Evolutionary conservation across 2,888 invertebrate species (phyloP), one percentile per base, ranked within the genome.

Genomic region (Graphium colonna): DNA sequence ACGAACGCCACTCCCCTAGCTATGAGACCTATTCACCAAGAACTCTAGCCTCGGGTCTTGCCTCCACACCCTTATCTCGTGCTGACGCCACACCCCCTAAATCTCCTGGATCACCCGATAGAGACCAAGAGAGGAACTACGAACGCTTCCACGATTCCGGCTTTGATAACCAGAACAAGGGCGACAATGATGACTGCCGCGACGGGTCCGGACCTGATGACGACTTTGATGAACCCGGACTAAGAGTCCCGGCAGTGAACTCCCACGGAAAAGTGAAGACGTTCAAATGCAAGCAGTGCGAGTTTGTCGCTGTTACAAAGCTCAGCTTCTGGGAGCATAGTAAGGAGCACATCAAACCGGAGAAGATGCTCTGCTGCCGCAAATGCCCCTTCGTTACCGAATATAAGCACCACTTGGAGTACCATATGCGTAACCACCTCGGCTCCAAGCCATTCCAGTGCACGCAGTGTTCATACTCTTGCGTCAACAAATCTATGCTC

Each of bases 401-500:
- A 77, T 97, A 97, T 90, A 99, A 99, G 73, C 99, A 99, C 76
- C 99, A 99, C 67, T 86, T 99, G 56, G 98, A 99, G 76, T 99
- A 99, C 71, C 99, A 98, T 77, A 92, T 98, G 76, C 92, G 97
- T 40, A 98, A 98, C 77, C 99, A 99, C 81, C 92, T 94, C 67
- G 97, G 98, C 36, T 95, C 95, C 0, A 99, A 99, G 75, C 99
- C 99, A 1, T 98, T 96, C 90, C 95, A 96, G 76, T 99, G 98
- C 80, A 92, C 92, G 59, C 94, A 96, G 72, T 99, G 98, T 77
- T 91, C 92, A 13, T 97, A 97, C 71, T 92, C 94, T 0, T 98
- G 98, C 75, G 98, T 98, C n/a, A 98, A 98, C 87, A 98, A 98
- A 78, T 98, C 98, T 0, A 99, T 99, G 99, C 91, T 99, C 51